Evolutionary conservation across 1,140 invertebrate species (phyloP).

Genomic region (Penaeus chinensis): DNA sequence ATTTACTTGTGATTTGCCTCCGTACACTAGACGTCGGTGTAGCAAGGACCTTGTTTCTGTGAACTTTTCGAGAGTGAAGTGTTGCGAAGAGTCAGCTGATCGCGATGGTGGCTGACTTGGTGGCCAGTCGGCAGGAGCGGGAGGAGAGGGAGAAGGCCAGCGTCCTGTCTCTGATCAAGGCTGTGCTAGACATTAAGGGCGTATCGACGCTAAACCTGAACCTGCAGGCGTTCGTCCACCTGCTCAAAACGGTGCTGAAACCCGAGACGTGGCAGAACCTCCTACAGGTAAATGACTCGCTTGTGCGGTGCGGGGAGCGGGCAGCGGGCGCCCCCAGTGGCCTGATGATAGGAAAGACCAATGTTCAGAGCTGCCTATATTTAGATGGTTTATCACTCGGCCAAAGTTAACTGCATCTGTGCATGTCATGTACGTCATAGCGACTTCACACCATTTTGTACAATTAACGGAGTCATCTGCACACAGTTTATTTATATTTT

Average conservation of each 20-base stretch:
- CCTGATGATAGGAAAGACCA: no score
- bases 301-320: no score
- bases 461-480: no score
- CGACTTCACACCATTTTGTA: no score
- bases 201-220: constrained; percentile 58
- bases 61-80: neutral
- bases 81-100: neutral
- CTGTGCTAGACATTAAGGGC: constrained; percentile 46
- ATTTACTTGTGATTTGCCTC: no score
- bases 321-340: no score
- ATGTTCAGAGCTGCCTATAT: no score
- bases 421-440: no score
- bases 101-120: neutral
- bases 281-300: constrained; percentile 37
- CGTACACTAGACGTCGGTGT: neutral
- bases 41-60: neutral
- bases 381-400: no score
- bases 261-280: constrained; percentile 63
- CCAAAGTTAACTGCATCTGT: no score
- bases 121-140: neutral
- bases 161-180: constrained; percentile 40
- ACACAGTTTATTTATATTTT: neutral
- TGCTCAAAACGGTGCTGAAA: constrained; percentile 63
- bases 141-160: constrained; percentile 31
- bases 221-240: constrained; percentile 70